phyloP scores from a whole-genome alignment of 2,797 vertebrate genomes.

The Sarcoramphus papa region DNA sequence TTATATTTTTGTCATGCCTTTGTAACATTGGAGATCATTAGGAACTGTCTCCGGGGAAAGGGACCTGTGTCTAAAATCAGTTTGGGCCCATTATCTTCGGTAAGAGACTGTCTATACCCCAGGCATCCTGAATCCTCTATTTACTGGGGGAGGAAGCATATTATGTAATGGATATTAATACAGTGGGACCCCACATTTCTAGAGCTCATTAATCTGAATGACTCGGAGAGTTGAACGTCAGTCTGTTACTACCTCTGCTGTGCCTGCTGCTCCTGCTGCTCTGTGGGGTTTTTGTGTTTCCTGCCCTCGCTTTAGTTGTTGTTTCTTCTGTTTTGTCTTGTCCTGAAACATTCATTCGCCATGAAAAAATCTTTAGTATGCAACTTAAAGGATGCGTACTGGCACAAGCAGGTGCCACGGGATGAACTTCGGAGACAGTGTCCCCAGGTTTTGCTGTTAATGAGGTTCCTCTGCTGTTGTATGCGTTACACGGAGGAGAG shows the following conservation, averaged over 20 bases:
- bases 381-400: background rate
- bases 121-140: constrained; percentile 48
- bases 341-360: background rate
- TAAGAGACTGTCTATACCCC: constrained; percentile 30
- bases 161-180: constrained; percentile 51
- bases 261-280: constrained; percentile 29
- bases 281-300: background rate
- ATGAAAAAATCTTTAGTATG: background rate
- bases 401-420: background rate
- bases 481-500: background rate
- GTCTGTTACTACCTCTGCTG: constrained; percentile 19
- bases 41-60: constrained; percentile 46
- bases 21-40: constrained; percentile 50
- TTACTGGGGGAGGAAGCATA: constrained; percentile 28
- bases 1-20: constrained; percentile 59
- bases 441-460: background rate
- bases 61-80: constrained; percentile 60
- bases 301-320: background rate
- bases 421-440: background rate
- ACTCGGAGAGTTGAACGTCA: background rate
- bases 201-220: constrained; percentile 56
- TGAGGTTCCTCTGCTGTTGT: constrained; percentile 1
- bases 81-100: constrained; percentile 56
- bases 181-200: constrained; percentile 53
- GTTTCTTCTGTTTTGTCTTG: constrained; percentile 18